phyloP scores from a whole-genome alignment of 2,888 invertebrate species.

The Chalcis sispes region DNA sequence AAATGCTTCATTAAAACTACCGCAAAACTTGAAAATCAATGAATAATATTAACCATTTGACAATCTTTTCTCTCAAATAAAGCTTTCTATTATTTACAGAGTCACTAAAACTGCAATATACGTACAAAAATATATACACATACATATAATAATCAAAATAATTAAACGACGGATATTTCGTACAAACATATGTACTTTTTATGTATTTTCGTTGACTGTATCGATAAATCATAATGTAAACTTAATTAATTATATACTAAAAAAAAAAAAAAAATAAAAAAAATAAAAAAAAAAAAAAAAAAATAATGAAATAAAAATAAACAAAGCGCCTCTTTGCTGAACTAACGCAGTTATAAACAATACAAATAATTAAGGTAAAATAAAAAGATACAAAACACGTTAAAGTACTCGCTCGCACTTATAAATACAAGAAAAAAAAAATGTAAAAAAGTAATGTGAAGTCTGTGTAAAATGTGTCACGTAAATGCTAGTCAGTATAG shows the following conservation, averaged over 20 bases:
- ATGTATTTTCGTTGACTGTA: neutral
- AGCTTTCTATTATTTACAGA: constrained; percentile 16
- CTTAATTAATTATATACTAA: neutral
- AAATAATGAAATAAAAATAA: constrained; percentile 5
- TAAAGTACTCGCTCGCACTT: constrained; percentile 35
- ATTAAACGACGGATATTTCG: neutral
- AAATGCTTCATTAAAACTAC: constrained; percentile 2
- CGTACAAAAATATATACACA: no score
- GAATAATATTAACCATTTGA: constrained; percentile 6
- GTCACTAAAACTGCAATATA: constrained; percentile 7
- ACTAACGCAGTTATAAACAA: constrained; percentile 18
- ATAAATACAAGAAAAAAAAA: constrained; percentile 9
- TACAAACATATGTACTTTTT: neutral
- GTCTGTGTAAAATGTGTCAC: constrained; percentile 48
- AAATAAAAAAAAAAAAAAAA: constrained; percentile 1
- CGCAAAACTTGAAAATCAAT: constrained; percentile 11
- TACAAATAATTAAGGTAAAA: neutral
- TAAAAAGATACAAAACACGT: constrained; percentile 4
- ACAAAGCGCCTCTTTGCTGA: constrained; percentile 27
- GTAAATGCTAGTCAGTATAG: constrained; percentile 47
- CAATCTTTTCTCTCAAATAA: constrained; percentile 39
- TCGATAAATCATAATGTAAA: neutral
- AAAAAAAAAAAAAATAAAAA: constrained; percentile 3
- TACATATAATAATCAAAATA: no score
- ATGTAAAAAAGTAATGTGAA: constrained; percentile 34